phyloP scores from a whole-genome alignment of 2,113 vertebrate species.

The Psittacus erithacus region DNA sequence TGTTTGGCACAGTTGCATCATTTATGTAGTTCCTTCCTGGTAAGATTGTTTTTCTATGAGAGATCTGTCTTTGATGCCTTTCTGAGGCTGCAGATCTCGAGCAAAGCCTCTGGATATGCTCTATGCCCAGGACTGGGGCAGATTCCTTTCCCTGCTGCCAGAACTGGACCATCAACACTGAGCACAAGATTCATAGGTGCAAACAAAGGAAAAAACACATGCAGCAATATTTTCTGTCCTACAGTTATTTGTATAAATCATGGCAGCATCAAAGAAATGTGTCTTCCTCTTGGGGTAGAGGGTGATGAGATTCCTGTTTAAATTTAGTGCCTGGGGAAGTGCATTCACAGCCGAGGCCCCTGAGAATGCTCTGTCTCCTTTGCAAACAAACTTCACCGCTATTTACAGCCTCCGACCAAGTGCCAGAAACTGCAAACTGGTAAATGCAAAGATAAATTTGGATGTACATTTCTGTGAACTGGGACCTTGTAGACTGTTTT shows the following conservation, averaged over 20 bases:
- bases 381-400: not conserved
- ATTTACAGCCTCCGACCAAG: not conserved
- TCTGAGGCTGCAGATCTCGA: not conserved
- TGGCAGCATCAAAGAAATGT: slow-evolving; percentile 2
- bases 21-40: not conserved
- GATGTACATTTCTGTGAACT: not conserved
- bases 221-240: not conserved
- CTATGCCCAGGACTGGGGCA: not conserved
- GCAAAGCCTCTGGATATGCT: not conserved
- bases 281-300: not conserved
- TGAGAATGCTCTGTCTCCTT: slow-evolving; percentile 34
- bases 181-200: not conserved
- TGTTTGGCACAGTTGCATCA: not conserved
- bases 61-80: not conserved
- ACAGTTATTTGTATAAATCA: not conserved
- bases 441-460: slow-evolving; percentile 11
- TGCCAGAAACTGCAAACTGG: not conserved
- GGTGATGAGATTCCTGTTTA: slow-evolving; percentile 4
- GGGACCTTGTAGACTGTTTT: not conserved
- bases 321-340: slow-evolving; percentile 36
- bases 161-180: not conserved
- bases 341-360: not conserved
- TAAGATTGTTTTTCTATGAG: not conserved
- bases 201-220: not conserved
- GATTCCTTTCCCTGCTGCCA: not conserved